Conservation (phyloP, 1,140 invertebrate genomes). For the Zaprionus gabonicus region DNA sequence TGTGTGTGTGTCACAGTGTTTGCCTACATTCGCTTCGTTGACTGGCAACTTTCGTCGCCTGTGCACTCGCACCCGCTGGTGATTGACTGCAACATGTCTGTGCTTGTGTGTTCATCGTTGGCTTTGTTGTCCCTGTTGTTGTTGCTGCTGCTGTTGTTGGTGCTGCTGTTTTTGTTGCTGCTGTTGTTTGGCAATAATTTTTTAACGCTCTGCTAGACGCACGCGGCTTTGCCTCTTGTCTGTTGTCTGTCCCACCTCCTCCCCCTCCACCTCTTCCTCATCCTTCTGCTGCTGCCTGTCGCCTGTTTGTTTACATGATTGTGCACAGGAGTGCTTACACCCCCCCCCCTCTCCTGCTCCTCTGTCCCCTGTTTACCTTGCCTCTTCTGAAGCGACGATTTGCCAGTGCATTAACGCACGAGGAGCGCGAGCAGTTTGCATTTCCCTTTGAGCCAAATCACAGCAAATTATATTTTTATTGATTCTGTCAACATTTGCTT, state of each 20-base stretch:
- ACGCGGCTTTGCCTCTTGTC: constrained; percentile 59
- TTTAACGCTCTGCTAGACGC: constrained; percentile 53
- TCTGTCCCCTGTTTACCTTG: not conserved
- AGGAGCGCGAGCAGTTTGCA: constrained; percentile 37
- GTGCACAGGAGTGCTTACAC: constrained; percentile 63
- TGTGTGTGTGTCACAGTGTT: constrained; percentile 63
- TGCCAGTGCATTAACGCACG: constrained; percentile 55
- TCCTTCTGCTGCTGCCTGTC: constrained; percentile 10
- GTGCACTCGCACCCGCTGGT: constrained; percentile 53
- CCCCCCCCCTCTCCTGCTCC: not conserved
- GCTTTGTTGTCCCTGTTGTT: constrained; percentile 21
- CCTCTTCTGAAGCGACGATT: constrained; percentile 13
- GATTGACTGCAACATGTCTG: constrained; percentile 79
- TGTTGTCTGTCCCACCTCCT: not conserved
- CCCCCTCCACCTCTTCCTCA: not conserved
- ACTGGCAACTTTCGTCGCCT: constrained; percentile 77
- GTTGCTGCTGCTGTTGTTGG: constrained; percentile 27
- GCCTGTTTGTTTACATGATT: constrained; percentile 77
- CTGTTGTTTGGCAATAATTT: constrained; percentile 64
- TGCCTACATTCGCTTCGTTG: constrained; percentile 76
- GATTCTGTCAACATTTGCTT: constrained; percentile 74
- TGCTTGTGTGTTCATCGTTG: constrained; percentile 28
- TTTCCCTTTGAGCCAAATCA: constrained; percentile 75
- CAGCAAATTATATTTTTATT: constrained; percentile 80
- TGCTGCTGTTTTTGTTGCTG: constrained; percentile 4